Percentiles rank a stretch among this genome's conserved stretches.
phyloP scores from a whole-genome alignment of 2,888 invertebrate genomes.

The Acanthosepion lycidas region DNA sequence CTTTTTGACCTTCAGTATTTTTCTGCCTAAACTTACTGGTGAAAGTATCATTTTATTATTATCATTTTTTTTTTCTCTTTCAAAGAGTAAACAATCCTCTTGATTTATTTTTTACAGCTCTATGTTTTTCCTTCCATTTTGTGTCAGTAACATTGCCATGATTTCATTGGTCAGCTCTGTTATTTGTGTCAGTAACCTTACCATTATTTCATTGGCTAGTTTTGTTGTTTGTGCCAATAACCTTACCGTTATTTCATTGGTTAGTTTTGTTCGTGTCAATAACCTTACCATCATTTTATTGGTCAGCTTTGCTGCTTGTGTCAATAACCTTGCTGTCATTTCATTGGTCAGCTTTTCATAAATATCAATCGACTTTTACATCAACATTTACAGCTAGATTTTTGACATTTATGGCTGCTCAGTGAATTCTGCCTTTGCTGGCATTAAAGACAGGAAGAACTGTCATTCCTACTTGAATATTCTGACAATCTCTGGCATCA shows the following conservation, averaged over 20 bases:
- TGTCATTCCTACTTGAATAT: constrained; percentile 2
- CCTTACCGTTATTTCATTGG: too few species aligned
- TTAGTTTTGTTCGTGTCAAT: too few species aligned
- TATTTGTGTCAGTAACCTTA: too few species aligned
- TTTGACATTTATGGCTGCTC: neutral
- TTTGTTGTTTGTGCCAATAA: too few species aligned
- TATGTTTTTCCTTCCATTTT: neutral
- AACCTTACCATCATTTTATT: too few species aligned
- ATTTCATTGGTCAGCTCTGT: too few species aligned
- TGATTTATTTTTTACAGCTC: neutral
- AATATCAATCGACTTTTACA: neutral
- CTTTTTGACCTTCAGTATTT: neutral
- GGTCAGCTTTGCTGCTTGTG: neutral
- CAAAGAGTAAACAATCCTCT: neutral
- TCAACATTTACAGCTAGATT: neutral
- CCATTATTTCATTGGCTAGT: too few species aligned
- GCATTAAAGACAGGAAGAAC: neutral
- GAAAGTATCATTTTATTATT: neutral
- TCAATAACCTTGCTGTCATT: neutral
- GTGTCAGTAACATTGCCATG: too few species aligned
- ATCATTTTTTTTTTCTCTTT: neutral
- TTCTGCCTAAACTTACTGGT: neutral
- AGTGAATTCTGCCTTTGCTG: neutral
- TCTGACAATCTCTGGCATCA: neutral
- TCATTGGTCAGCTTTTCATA: neutral